Base-by-base conservation (phyloP, 2,797 vertebrate species). In the Echeneis naucrates region DNA sequence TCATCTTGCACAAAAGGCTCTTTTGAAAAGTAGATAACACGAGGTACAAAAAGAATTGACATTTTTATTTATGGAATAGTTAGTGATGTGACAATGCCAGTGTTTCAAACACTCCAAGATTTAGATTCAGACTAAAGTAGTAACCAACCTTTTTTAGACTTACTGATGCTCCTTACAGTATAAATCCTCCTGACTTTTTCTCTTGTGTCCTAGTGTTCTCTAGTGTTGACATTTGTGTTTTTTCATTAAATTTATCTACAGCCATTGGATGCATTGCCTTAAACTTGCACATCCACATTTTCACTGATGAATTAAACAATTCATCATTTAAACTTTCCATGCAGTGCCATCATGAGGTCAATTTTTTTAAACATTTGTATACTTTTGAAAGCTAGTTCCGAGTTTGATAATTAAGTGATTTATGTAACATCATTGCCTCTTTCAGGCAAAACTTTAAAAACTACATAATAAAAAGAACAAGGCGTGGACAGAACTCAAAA, bases 381-480 rank as follows among this genome's bases (percentile, higher is more conserved):
- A n/a, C n/a, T n/a, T n/a, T n/a, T n/a, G n/a, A n/a, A n/a, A n/a
- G n/a, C 38, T 12, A 2, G 50, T 13, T 56, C 10, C 47, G 3
- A 63, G 3, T 30, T 38, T 37, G 26, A 24, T 12, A 13, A 47
- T 54, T 12, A 6, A 17, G 44, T 35, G 1, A 27, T 50, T 45
- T 63, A 19, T 72, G 12, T 56, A 55, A 64, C 2, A 27, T 2
- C 5, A 5, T 30, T 32, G 4, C 2, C 2, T 72, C 33, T 53
- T 33, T 35, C n/a, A 51, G 26, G 44, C 13, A 44, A 64, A 50
- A 32, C 37, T 61, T 45, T 33, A 8, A 2, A 77, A n/a, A 61
- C 45, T 26, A 52, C 12, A 50, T 40, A 30, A 45, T 26, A 33
- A 9, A 17, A 30, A 30, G 48, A n/a, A n/a, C n/a, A 45, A 30